A percentile compares a stretch with the other conserved stretches of the same genome.
Conservation (phyloP, 1,140 invertebrate species). For the Sitobion miscanthi region DNA sequence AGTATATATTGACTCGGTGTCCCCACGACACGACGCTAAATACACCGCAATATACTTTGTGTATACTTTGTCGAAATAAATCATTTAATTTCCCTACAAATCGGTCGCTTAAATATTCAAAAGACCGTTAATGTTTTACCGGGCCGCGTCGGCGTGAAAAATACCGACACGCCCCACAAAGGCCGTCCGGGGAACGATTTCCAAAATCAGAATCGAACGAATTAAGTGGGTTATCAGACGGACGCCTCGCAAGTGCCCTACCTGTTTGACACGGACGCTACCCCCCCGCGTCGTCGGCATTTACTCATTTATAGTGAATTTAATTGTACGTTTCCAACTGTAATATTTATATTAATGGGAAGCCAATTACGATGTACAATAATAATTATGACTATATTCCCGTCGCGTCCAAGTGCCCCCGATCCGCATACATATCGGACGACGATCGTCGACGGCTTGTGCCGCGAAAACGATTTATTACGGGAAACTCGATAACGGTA, state of each 20-base stretch:
- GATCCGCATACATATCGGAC: background rate
- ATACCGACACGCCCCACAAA: background rate
- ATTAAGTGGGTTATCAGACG: background rate
- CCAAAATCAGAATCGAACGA: background rate
- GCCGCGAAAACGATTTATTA: background rate
- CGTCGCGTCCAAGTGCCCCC: background rate
- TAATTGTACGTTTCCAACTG: background rate
- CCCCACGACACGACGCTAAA: no score
- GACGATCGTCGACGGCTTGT: background rate
- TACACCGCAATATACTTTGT: no score
- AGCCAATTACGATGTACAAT: constrained; percentile 7
- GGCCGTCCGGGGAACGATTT: background rate
- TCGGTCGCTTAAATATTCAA: background rate
- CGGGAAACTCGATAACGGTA: constrained; percentile 30
- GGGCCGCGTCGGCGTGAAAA: background rate
- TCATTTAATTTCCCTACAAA: background rate
- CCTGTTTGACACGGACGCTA: background rate
- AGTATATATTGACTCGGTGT: background rate
- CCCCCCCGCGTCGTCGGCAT: background rate
- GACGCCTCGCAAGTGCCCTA: background rate
- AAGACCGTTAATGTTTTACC: background rate
- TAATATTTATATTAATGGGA: background rate
- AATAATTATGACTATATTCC: background rate
- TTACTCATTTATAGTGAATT: background rate
- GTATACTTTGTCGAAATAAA: no score